Base-by-base conservation (phyloP, 1,140 invertebrate genomes). In the Drosophila nikananu region DNA sequence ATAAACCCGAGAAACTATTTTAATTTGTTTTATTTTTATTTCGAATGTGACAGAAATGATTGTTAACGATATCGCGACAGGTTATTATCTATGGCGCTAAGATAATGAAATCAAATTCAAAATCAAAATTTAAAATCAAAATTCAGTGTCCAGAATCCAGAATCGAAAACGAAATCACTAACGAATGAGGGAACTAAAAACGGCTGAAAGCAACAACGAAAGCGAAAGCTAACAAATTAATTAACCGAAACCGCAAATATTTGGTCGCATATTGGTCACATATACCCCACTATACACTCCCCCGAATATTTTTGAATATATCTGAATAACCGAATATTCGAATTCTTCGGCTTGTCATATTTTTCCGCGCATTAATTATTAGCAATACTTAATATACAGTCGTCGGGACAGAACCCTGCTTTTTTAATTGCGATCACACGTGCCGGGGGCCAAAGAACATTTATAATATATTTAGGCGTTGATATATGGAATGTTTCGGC, bases 11-110 rank as follows among this genome's bases (percentile, higher is more conserved):
- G 68, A 76, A 89, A 84, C 84, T 89, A 84, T 89, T 89, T 90
- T 90, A 89, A 89, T 86, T 86, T 90, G 86, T 80, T 82, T 76
- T 86, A 86, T 89, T 89, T 89, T 68, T 90, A 73, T 73, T 90
- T 81, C 27, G 46, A 86, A 83, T 81, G 71, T 89, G 86, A 86
- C 86, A 90, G 81, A 77, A 86, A 90, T 89, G 77, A 89, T 89
- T 73, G 79, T 86, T 89, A 90, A 89, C 81, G 78, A 89, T 89
- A 90, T 90, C 64, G 81, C 57, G 42, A 44, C 60, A 66, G 83
- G 65, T 86, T 80, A 66, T 77, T 64, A 60, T 75, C 63, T 59
- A 48, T 74, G 46, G 21, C 62, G 62, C 52, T 30, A 58, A 30
- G 75, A 81, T 79, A 86, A 79, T 86, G 48, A 81, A 87, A 81